phyloP scores from a whole-genome alignment of 2,113 vertebrate genomes.

The Malurus melanocephalus region DNA sequence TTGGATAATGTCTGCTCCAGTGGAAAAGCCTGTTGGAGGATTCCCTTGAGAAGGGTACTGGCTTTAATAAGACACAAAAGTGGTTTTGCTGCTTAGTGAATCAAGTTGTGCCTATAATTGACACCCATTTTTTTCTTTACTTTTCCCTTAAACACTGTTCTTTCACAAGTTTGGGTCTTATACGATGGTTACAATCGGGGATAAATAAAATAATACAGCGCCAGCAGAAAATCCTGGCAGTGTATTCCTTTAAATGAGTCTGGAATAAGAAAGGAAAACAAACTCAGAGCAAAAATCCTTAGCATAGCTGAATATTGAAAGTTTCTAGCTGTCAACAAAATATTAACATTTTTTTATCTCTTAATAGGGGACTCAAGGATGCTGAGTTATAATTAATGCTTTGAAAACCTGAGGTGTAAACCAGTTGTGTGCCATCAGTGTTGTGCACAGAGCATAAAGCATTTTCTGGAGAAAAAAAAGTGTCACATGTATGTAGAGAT shows the following conservation, averaged over 20 bases:
- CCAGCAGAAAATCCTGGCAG: background rate
- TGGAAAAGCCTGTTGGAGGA: background rate
- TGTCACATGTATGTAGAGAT: background rate
- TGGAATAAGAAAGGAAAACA: background rate
- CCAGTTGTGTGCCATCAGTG: accelerated
- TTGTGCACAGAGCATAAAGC: background rate
- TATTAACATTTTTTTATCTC: background rate
- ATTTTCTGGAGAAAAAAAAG: background rate
- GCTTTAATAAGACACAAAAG: background rate
- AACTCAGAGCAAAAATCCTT: background rate
- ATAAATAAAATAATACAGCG: background rate
- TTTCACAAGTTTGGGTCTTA: background rate
- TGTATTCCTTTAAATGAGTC: background rate
- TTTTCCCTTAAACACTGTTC: background rate
- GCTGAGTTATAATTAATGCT: background rate
- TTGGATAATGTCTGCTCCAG: background rate
- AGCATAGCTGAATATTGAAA: background rate
- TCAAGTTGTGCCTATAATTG: background rate
- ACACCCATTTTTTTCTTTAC: background rate
- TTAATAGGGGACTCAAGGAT: background rate
- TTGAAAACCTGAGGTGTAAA: background rate
- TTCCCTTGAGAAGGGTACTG: background rate
- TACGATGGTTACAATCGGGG: background rate
- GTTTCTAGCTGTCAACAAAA: background rate
- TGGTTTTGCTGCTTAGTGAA: background rate